Evolutionary conservation across 2,797 vertebrate species (phyloP), one percentile per base, ranked within the genome.

Genomic region (Melanogrammus aeglefinus): DNA sequence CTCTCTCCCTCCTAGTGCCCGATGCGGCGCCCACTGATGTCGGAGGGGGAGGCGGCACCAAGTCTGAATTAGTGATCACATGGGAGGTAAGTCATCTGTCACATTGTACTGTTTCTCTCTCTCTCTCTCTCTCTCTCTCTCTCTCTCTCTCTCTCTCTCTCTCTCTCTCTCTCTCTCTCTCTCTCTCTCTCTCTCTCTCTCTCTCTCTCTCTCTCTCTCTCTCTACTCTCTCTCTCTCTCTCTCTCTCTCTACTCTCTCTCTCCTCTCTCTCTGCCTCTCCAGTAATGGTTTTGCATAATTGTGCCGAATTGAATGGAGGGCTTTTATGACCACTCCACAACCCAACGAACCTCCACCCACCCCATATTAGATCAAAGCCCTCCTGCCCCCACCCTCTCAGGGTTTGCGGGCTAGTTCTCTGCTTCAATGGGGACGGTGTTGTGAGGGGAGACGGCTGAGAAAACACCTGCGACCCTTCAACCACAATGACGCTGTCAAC

Each of bases 21-120:
- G 97, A 98, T 90, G 94, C 95, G 78, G 95, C 97, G 86, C 97
- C 97, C 73, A 95, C 96, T 77, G 96, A 98, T 90, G 96, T 98
- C 78, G 96, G 95, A 84, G 97, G 97, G 86, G 97, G 97, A 91
- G 97, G 97, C 80, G 97, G 97, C 87, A 97, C 96, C 90, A 96
- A 96, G 85, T 97, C 97, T 79, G 97, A 99, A 93, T 95, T 99
- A 91, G 97, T 98, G 90, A 98, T 99, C 91, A 97, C 96, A 78
- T 99, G 97, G 97, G 97, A 99, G 93, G 97, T 99, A 96, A 97
- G 97, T 97, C 88, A 86, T 94, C 89, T 94, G 89, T 92, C 87
- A 89, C 78, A 81, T 91, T 91, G 91, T 91, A 2, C 6, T 31
- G 29, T 6, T 12, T 16, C 70, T 57, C 51, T 7, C 47, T 57